Base-by-base conservation (phyloP, 1,140 invertebrate species). In the Drosophila carrolli region DNA sequence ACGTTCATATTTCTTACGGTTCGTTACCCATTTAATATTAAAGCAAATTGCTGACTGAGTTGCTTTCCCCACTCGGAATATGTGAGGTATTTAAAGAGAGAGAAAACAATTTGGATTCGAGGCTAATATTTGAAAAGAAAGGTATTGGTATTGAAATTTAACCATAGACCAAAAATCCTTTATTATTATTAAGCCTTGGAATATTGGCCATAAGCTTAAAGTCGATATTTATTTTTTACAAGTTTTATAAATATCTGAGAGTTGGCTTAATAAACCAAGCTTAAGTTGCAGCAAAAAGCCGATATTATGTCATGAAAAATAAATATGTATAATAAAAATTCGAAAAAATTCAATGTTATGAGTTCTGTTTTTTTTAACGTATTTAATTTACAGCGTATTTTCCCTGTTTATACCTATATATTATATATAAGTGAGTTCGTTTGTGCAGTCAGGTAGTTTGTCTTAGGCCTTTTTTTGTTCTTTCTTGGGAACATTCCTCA, bases 21-120 rank as follows among this genome's bases (percentile, higher is more conserved):
- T 88, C 83, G 83, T 89, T 88, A 89, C 76, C 86, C 76, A 88
- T 88, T 89, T 88, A 88, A 88, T 88, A 88, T 88, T 89, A 89
- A 88, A 83, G 84, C 84, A 88, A 89, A 88, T 88, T 88, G 86
- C 83, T 74, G 72, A 81, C 82, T 65, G 74, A 37, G 67, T 70
- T 71, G 19, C 51, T 56, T 57, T 10, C 8, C 4, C 41, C 37
- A 35, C 32, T 32, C 32, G 47, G 46, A 35, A 41, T 75, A 57
- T 50, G 23, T 41, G 11, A 4, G n/a, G 32, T 41, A 23, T 47
- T 8, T 35, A 32, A 40, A 43, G 27, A 27, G 59, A 7, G 27
- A 16, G 35, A 43, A 63, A 43, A 13, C 14, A 2, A n/a, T 10
- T 1, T 2, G 4, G 4, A 29, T 3, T 14, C 4, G 1, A 4